Evolutionary conservation across 2,888 invertebrate genomes (phyloP).

Genomic region (Habroteleia sp.): DNA sequence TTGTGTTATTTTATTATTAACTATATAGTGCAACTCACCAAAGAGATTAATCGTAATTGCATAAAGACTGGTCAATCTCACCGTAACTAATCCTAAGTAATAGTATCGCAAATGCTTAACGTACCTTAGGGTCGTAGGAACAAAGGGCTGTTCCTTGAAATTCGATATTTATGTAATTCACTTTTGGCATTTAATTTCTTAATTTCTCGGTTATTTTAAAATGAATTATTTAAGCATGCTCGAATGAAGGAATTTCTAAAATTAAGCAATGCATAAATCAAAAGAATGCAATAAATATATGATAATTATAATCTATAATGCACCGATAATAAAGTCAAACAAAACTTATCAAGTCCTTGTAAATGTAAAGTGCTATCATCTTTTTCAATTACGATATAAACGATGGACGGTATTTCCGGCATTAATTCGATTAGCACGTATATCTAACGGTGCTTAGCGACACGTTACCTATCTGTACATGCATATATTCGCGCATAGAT

Average conservation of each 20-base stretch:
- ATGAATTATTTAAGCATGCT: too few relatives aligned
- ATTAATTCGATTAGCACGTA: constrained; percentile 66
- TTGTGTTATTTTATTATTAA: too few relatives aligned
- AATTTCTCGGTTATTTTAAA: constrained; percentile 16
- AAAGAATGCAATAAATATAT: background rate
- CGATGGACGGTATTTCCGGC: constrained; percentile 54
- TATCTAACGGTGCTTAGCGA: constrained; percentile 64
- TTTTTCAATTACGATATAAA: constrained; percentile 55
- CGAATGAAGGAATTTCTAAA: too few relatives aligned
- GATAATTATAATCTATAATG: background rate
- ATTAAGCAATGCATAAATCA: background rate
- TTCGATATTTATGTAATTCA: constrained; percentile 46
- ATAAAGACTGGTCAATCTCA: constrained; percentile 50
- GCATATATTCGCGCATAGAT: constrained; percentile 62
- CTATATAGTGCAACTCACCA: background rate
- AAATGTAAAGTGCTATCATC: constrained; percentile 52
- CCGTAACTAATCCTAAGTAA: constrained; percentile 59
- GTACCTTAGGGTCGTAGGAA: constrained; percentile 47
- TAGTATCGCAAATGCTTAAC: constrained; percentile 55
- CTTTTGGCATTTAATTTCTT: constrained; percentile 20
- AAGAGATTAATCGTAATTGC: constrained; percentile 32
- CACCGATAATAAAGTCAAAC: constrained; percentile 19
- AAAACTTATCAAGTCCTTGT: constrained; percentile 47
- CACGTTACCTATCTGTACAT: constrained; percentile 61
- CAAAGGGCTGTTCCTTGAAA: constrained; percentile 50